These are phyloP conservation scores for Cyanistes caeruleus DNA, from an alignment of 2,113 vertebrate species.

Conservation along the genomic window DNA sequence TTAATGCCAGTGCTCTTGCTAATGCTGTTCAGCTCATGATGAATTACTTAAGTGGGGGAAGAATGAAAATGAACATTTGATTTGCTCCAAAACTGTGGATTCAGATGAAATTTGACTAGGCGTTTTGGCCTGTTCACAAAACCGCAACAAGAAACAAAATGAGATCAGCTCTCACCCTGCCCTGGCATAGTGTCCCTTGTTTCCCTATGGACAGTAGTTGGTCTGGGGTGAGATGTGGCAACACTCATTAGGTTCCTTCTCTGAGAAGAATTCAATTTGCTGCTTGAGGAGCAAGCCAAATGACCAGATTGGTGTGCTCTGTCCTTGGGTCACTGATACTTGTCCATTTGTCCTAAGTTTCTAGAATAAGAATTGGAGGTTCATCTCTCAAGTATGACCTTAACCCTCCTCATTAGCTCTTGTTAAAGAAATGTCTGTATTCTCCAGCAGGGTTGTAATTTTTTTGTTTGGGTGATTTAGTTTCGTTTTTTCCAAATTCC, in stretches of 20 bases:
- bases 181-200: background rate
- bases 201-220: background rate
- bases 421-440: background rate
- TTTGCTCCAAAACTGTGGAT: background rate
- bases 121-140: background rate
- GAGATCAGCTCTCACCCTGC: background rate
- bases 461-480: background rate
- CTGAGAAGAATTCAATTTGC: background rate
- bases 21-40: background rate
- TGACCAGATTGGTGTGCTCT: background rate
- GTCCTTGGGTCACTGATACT: background rate
- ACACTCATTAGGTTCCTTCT: background rate
- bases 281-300: background rate
- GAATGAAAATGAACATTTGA: background rate
- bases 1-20: background rate
- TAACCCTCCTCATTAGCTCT: background rate
- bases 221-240: background rate
- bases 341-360: background rate
- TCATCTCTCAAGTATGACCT: background rate
- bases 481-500: background rate
- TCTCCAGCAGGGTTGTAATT: background rate
- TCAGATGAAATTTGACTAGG: background rate
- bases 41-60: background rate
- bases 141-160: background rate
- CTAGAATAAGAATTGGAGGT: background rate